These are phyloP conservation scores for Marisa cornuarietis DNA, from an alignment of 1,140 invertebrate species.

Conservation along the genomic window DNA sequence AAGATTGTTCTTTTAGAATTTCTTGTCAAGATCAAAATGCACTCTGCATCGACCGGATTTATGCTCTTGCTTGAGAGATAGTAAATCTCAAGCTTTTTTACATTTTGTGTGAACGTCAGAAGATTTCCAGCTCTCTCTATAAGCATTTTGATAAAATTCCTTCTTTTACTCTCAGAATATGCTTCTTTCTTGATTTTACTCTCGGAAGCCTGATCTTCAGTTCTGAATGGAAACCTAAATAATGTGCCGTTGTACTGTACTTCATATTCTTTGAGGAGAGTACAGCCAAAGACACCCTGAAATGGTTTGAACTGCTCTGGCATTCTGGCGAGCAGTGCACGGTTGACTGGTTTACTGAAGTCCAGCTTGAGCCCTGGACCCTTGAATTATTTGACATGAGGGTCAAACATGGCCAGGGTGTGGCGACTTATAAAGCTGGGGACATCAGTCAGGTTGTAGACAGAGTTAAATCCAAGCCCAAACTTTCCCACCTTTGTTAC, in stretches of 20 bases:
- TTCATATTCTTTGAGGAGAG: conserved; percentile 11
- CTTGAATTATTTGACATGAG: conserved; percentile 52
- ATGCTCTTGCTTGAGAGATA: conserved; percentile 35
- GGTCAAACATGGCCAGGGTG: conserved; percentile 61
- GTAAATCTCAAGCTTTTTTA: conserved; percentile 50
- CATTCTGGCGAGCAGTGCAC: conserved; percentile 19
- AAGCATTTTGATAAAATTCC: conserved; percentile 48
- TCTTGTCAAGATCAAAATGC: conserved; percentile 27
- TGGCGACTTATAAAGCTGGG: conserved; percentile 58
- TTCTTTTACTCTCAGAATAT: conserved; percentile 51
- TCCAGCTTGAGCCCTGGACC: conserved; percentile 41
- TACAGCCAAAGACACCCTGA: conserved; percentile 52
- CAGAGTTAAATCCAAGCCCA: conserved; percentile 59
- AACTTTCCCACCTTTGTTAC: conserved; percentile 56
- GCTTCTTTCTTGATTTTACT: conserved; percentile 51
- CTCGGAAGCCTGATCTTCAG: conserved; percentile 40
- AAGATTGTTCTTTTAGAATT: not conserved
- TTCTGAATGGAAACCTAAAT: conserved; percentile 56
- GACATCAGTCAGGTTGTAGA: conserved; percentile 63
- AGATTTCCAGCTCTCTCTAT: conserved; percentile 45
- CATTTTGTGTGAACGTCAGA: conserved; percentile 61
- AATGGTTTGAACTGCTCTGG: conserved; percentile 37
- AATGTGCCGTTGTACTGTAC: conserved; percentile 48
- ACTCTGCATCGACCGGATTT: conserved; percentile 5
- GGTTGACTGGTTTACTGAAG: conserved; percentile 17